Percentiles rank a stretch among this genome's conserved stretches.
phyloP scores from a whole-genome alignment of 2,113 vertebrate genomes.

The Siniperca knerii region DNA sequence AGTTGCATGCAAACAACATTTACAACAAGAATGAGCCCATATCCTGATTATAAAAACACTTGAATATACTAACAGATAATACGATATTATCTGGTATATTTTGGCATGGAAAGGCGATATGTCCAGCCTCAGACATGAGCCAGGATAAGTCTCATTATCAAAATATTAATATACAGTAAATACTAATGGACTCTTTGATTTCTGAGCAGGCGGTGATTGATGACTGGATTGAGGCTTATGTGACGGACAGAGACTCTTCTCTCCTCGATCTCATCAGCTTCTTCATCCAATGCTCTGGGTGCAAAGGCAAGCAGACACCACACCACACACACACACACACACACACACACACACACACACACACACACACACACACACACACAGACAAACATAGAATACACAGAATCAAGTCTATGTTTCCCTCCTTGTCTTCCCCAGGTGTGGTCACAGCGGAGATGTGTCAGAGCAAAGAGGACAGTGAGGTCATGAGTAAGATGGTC shows the following conservation, averaged over 20 bases:
- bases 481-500: conserved; percentile 90
- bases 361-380: conserved; percentile 4
- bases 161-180: not conserved
- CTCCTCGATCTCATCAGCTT: conserved; percentile 94
- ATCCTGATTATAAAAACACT: not conserved
- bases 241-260: conserved; percentile 87
- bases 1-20: too few relatives aligned
- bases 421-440: conserved; percentile 78
- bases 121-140: not conserved
- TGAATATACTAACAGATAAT: not conserved
- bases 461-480: conserved; percentile 85
- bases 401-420: not conserved
- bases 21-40: not conserved
- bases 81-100: not conserved
- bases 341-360: conserved; percentile 6
- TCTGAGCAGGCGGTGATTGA: conserved; percentile 88
- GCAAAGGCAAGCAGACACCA: conserved; percentile 85
- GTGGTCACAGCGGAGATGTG: conserved; percentile 94
- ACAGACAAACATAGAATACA: not conserved
- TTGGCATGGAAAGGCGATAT: not conserved
- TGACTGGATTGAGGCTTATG: conserved; percentile 92
- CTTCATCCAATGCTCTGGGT: conserved; percentile 94
- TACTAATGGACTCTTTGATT: conserved; percentile 13
- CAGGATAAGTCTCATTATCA: not conserved
- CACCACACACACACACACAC: not conserved